phyloP scores from a whole-genome alignment of 2,888 invertebrate genomes.

The Saturnia pavonia region DNA sequence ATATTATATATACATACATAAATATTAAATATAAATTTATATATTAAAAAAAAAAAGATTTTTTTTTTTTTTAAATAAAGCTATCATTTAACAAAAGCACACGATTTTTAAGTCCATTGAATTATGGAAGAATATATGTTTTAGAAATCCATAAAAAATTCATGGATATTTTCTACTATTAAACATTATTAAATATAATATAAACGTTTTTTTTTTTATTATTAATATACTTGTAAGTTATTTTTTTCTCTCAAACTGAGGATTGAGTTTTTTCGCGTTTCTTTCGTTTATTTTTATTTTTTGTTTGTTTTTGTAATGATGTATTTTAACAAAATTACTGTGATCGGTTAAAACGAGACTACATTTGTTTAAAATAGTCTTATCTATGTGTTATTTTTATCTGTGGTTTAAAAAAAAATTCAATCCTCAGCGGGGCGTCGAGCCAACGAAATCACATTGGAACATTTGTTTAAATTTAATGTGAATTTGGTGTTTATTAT shows the following conservation, averaged over 20 bases:
- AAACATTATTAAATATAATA: background rate
- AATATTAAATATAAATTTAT: constrained; percentile 12
- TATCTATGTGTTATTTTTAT: background rate
- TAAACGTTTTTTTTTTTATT: background rate
- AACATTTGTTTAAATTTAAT: constrained; percentile 15
- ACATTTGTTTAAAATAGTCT: constrained; percentile 7
- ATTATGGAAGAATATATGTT: constrained; percentile 74
- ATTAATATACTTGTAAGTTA: background rate
- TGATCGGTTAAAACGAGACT: constrained; percentile 11
- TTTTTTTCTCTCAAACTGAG: constrained; percentile 14
- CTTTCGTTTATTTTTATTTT: background rate
- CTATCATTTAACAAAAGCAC: constrained; percentile 31
- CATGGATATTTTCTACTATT: constrained; percentile 34
- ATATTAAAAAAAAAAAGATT: background rate
- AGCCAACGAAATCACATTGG: constrained; percentile 3
- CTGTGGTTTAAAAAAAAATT: constrained; percentile 1
- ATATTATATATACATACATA: background rate
- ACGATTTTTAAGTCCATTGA: constrained; percentile 50
- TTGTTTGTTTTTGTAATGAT: background rate
- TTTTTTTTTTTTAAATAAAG: constrained; percentile 19
- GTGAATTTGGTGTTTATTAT: constrained; percentile 9
- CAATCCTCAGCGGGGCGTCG: constrained; percentile 4
- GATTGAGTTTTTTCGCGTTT: constrained; percentile 14
- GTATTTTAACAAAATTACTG: background rate
- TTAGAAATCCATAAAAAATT: constrained; percentile 47